Conservation (phyloP, 1,140 invertebrate genomes). For the Bursaphelenchus mucronatus region DNA sequence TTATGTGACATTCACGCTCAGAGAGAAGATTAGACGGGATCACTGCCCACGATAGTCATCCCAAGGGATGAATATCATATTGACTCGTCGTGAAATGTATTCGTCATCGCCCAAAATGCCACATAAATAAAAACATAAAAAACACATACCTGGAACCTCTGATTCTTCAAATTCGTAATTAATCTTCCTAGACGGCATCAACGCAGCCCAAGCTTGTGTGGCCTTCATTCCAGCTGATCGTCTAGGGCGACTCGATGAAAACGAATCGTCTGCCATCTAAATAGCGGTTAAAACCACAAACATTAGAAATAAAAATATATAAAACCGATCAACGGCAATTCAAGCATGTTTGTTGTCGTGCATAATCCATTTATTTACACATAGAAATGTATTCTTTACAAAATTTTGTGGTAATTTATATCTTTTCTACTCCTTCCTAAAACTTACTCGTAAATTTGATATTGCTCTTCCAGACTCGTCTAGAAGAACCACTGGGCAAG, state of each 20-base stretch:
- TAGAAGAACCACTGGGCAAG: no score
- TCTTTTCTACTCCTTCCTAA: no score
- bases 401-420: neutral
- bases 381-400: slow-evolving; percentile 12
- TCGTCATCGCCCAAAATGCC: no score
- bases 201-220: slow-evolving; percentile 23
- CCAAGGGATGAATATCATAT: no score
- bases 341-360: no score
- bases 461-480: no score
- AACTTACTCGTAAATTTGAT: slow-evolving; percentile 2
- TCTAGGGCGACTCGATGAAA: neutral
- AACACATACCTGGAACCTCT: neutral
- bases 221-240: slow-evolving; percentile 23
- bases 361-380: neutral
- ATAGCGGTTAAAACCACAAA: no score
- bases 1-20: neutral
- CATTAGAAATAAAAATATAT: no score
- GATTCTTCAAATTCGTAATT: slow-evolving; percentile 16
- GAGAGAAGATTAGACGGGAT: slow-evolving; percentile 11
- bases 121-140: no score
- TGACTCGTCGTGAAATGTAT: no score
- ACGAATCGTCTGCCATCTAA: no score
- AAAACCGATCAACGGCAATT: no score
- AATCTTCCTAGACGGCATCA: slow-evolving; percentile 24
- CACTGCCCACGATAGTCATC: neutral